Conservation (phyloP, 2,797 vertebrate genomes). For the Clamator glandarius region DNA sequence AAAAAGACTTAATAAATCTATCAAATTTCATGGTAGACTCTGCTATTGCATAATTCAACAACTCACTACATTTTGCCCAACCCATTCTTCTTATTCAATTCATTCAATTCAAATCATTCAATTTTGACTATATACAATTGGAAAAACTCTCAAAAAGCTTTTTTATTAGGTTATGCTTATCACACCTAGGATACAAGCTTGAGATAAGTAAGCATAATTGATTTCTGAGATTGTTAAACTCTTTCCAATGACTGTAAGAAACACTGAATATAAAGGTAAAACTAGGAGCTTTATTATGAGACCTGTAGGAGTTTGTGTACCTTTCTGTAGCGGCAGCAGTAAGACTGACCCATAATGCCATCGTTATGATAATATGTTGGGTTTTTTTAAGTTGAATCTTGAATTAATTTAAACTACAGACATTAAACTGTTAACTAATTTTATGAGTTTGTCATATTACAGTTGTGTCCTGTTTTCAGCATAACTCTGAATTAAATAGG, state of each 20-base stretch:
- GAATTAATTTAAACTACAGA: not conserved
- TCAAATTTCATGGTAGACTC: not conserved
- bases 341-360: not conserved
- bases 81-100: not conserved
- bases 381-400: not conserved
- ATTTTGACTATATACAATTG: not conserved
- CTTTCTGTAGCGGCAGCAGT: not conserved
- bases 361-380: not conserved
- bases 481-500: not conserved
- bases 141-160: not conserved
- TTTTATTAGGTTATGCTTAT: not conserved
- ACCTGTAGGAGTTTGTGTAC: not conserved
- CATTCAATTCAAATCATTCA: not conserved
- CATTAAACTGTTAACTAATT: not conserved
- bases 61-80: not conserved
- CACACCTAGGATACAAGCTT: not conserved
- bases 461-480: not conserved
- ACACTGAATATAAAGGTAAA: not conserved
- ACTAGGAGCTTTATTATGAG: not conserved
- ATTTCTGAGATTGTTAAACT: not conserved
- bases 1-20: not conserved
- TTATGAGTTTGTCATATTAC: not conserved
- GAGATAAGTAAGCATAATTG: not conserved
- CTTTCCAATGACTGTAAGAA: not conserved
- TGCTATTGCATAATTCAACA: not conserved